phyloP scores from a whole-genome alignment of 2,888 invertebrate species.

The Drosophila nr. medialis region DNA sequence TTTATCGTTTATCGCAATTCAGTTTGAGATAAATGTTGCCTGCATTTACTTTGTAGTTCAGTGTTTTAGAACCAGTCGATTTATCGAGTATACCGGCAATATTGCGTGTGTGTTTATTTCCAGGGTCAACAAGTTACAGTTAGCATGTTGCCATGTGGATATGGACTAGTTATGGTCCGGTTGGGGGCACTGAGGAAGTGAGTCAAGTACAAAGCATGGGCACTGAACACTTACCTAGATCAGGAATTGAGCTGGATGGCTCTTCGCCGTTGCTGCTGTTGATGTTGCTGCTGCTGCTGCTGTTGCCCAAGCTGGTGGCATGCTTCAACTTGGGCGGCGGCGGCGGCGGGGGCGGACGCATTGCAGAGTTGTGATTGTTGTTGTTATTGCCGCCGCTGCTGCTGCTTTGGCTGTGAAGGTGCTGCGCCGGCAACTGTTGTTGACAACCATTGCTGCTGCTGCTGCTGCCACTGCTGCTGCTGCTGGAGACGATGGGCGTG shows the following conservation, averaged over 20 bases:
- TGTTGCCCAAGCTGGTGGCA: conserved; percentile 58
- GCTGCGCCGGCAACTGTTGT: conserved; percentile 50
- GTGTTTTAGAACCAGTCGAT: conserved; percentile 22
- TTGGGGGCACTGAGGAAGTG: conserved; percentile 7
- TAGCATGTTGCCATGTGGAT: conserved; percentile 11
- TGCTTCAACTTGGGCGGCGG: conserved; percentile 84
- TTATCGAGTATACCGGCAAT: conserved; percentile 7
- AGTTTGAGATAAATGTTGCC: neutral
- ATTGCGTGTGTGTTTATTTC: conserved; percentile 16
- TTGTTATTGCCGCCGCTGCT: conserved; percentile 28
- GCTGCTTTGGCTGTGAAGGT: conserved; percentile 41
- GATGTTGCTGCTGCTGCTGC: conserved; percentile 19
- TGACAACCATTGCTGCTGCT: conserved; percentile 45
- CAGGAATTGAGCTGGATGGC: conserved; percentile 94
- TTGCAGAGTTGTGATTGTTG: conserved; percentile 63
- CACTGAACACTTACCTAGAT: conserved; percentile 89
- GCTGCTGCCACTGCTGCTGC: conserved; percentile 63
- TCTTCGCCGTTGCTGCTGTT: conserved; percentile 86
- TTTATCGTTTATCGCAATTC: neutral
- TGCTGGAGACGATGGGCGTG: conserved; percentile 84
- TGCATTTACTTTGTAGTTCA: conserved; percentile 15
- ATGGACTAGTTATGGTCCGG: neutral
- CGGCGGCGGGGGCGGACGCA: conserved; percentile 84
- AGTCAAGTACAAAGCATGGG: neutral
- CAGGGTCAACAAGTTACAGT: conserved; percentile 72